Percentiles rank a stretch among this genome's conserved stretches.
These are phyloP conservation scores for Micromussa lordhowensis DNA, from an alignment of 92 coral and sea anemone species.

Conservation along the genomic window DNA sequence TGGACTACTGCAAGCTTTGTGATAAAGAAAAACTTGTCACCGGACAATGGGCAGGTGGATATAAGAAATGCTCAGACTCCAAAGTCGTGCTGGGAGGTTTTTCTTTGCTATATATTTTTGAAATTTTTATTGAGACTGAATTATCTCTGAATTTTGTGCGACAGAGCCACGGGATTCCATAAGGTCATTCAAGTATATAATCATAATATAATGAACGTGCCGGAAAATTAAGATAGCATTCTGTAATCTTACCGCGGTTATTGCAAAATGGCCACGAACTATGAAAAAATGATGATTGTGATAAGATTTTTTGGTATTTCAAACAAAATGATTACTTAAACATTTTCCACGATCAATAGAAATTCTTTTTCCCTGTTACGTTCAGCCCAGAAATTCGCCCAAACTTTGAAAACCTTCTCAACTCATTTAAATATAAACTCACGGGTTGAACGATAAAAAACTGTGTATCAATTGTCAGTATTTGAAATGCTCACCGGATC, in stretches of 20 bases:
- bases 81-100: not conserved
- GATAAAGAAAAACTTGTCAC: not conserved
- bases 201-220: not conserved
- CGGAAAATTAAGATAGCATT: not conserved
- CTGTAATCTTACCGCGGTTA: not conserved
- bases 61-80: not conserved
- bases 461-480: not conserved
- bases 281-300: not conserved
- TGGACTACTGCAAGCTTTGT: not conserved
- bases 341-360: not conserved
- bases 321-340: not conserved
- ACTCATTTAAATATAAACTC: not conserved
- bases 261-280: not conserved
- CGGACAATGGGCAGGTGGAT: not conserved
- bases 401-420: not conserved
- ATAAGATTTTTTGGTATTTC: not conserved
- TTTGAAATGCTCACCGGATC: constrained; percentile 5
- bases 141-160: not conserved
- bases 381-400: not conserved
- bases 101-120: not conserved
- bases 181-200: constrained; percentile 5
- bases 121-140: not conserved
- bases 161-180: not conserved
- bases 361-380: not conserved
- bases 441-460: not conserved